Evolutionary conservation across 2,797 vertebrate species (phyloP).

Genomic region (Poecilia gillii): DNA sequence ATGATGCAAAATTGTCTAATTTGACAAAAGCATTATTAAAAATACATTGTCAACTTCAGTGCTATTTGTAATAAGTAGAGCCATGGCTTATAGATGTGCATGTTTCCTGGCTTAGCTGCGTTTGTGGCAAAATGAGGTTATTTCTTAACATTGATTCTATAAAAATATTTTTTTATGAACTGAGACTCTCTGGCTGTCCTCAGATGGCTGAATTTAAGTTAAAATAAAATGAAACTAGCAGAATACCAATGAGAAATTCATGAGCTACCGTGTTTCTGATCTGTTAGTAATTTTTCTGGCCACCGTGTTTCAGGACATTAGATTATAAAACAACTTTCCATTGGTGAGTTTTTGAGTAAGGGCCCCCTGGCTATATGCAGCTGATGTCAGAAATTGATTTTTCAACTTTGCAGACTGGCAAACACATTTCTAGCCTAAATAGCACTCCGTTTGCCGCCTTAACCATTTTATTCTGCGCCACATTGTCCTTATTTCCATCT

Average conservation of each 20-base stretch:
- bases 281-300: neutral
- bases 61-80: neutral
- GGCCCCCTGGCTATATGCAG: slow-evolving; percentile 10
- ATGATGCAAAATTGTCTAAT: neutral
- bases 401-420: slow-evolving; percentile 12
- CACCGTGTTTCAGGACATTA: neutral
- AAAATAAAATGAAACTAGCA: neutral
- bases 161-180: neutral
- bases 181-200: neutral
- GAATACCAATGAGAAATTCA: neutral
- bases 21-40: neutral
- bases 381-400: slow-evolving; percentile 20
- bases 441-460: slow-evolving; percentile 20
- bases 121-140: neutral
- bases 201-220: no score
- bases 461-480: slow-evolving; percentile 29
- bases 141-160: neutral
- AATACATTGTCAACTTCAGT: neutral
- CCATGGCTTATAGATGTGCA: neutral
- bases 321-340: slow-evolving; percentile 22
- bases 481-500: slow-evolving; percentile 38
- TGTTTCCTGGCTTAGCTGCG: neutral
- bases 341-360: slow-evolving; percentile 18
- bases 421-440: slow-evolving; percentile 13
- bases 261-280: slow-evolving; percentile 18